These are phyloP conservation scores for Diabrotica undecimpunctata DNA, from an alignment of 1,140 invertebrate genomes.

Conservation along the genomic window DNA sequence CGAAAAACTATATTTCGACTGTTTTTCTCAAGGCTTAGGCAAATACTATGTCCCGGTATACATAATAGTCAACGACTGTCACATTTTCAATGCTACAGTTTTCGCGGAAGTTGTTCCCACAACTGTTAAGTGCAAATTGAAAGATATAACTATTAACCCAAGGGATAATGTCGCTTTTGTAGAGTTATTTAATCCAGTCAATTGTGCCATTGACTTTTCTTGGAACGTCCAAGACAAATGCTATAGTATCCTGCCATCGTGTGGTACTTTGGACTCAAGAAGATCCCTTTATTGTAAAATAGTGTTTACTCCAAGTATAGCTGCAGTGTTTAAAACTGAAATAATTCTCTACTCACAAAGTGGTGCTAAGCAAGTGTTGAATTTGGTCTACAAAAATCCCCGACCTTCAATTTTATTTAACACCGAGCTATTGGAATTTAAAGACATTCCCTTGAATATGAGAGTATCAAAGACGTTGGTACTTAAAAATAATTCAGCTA, in stretches of 20 bases:
- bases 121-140: conserved; percentile 20
- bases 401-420: conserved; percentile 20
- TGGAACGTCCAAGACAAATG: conserved; percentile 24
- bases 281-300: conserved; percentile 24
- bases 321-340: conserved; percentile 20
- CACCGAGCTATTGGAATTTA: conserved; percentile 20
- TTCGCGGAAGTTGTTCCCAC: conserved; percentile 29
- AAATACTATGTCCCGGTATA: conserved; percentile 26
- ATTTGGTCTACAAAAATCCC: conserved; percentile 16
- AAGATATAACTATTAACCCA: conserved; percentile 19
- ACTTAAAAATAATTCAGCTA: conserved; percentile 25
- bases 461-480: conserved; percentile 20
- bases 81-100: conserved; percentile 28
- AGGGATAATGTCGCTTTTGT: conserved; percentile 20
- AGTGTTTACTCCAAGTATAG: conserved; percentile 23
- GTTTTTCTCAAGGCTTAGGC: conserved; percentile 18
- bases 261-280: conserved; percentile 23
- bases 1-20: conserved; percentile 24
- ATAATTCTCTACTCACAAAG: conserved; percentile 30
- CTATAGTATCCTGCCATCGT: conserved; percentile 22
- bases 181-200: conserved; percentile 31
- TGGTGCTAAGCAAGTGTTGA: conserved; percentile 27
- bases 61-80: conserved; percentile 29
- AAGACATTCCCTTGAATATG: conserved; percentile 29
- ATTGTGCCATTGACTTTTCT: conserved; percentile 26